A percentile compares a stretch with the other conserved stretches of the same genome.
Evolutionary conservation across 2,113 vertebrate genomes (phyloP).

Genomic region (Clarias macrocephalus): DNA sequence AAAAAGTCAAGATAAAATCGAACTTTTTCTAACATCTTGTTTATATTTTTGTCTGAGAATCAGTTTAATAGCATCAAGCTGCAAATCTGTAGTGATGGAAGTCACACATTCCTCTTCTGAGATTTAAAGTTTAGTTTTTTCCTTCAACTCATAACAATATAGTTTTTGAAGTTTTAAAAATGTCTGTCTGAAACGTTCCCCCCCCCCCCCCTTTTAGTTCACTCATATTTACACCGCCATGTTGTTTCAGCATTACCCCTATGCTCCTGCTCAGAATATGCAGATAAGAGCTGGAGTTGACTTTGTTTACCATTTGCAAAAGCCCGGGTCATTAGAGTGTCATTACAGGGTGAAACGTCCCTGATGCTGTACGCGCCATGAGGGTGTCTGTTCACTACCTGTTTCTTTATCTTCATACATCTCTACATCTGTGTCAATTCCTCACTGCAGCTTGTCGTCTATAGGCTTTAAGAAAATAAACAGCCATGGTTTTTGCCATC

Average conservation of each 20-base stretch:
- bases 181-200: background rate
- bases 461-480: conserved; percentile 47
- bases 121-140: background rate
- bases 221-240: conserved; percentile 16
- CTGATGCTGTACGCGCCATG: conserved; percentile 6
- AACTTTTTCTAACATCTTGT: background rate
- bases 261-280: conserved; percentile 4
- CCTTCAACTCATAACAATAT: background rate
- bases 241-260: background rate
- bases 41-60: background rate
- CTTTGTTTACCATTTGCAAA: conserved; percentile 1
- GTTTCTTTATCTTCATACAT: background rate
- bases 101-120: background rate
- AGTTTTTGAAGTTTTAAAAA: background rate
- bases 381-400: background rate
- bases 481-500: conserved; percentile 21
- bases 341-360: background rate
- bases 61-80: background rate
- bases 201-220: conserved; percentile 6
- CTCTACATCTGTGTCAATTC: conserved; percentile 7
- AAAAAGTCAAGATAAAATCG: background rate
- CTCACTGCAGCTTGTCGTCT: background rate
- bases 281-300: conserved; percentile 13
- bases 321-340: background rate
- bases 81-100: conserved; percentile 13